phyloP scores from a whole-genome alignment of 2,797 vertebrate species.

The Knipowitschia caucasica region DNA sequence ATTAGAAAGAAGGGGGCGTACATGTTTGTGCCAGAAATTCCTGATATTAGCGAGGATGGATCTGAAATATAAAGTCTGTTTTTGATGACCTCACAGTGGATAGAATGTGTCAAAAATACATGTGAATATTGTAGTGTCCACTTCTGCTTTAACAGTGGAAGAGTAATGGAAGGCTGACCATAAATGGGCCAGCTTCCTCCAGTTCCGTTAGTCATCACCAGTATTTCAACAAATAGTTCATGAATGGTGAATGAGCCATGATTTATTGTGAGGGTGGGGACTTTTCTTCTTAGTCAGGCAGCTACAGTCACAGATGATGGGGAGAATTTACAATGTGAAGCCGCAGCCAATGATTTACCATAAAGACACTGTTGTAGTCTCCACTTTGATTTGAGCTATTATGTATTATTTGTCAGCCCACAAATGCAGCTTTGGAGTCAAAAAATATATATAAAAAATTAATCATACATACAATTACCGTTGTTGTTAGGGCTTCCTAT shows the following conservation, averaged over 20 bases:
- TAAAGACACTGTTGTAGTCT: constrained; percentile 66
- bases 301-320: neutral
- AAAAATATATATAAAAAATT: too few relatives aligned
- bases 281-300: neutral
- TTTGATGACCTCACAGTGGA: too few relatives aligned
- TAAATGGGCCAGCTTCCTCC: neutral
- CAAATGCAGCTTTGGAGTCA: constrained; percentile 45
- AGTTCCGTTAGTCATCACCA: neutral
- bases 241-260: neutral
- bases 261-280: neutral
- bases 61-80: too few relatives aligned
- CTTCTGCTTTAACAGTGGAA: neutral
- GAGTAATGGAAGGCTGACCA: neutral
- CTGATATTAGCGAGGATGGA: too few relatives aligned
- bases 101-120: too few relatives aligned
- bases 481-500: too few relatives aligned
- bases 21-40: too few relatives aligned
- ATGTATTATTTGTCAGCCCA: constrained; percentile 60
- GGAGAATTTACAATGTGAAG: constrained; percentile 60
- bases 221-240: neutral
- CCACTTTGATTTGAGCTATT: constrained; percentile 48
- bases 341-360: constrained; percentile 63
- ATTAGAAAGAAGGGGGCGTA: too few relatives aligned
- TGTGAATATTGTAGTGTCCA: neutral
- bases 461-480: too few relatives aligned